Evolutionary conservation across 2,113 vertebrate species (phyloP), one percentile per base, ranked within the genome.

Genomic region (Strix uralensis): DNA sequence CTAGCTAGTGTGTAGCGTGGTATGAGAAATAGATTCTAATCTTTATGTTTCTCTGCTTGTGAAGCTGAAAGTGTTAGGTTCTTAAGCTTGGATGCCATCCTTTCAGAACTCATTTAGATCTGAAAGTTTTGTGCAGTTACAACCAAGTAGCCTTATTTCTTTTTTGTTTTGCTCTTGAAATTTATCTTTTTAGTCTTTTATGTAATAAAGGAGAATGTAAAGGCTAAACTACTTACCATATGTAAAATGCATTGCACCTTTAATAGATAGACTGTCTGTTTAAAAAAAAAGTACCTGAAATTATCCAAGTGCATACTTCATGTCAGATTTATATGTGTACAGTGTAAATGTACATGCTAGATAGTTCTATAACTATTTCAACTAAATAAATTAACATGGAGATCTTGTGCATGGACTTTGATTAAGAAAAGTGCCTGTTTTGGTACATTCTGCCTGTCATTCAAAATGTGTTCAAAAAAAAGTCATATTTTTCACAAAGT

Each of bases 161-260:
- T 77, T 73, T 69, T 94, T 12, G 38, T 61, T 97, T 86, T 91
- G 42, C 51, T 82, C 85, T 94, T 88, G 77, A 73, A 93, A 81
- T 80, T 82, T 88, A n/a, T 83, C 38, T 61, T 75, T 65, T 89
- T 90, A 72, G 67, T 72, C 30, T 38, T 61, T 22, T 49, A 42
- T 84, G 57, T 89, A 71, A 88, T 75, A 47, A 86, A 85, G 72
- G 67, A 86, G 49, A 88, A 87, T 89, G 65, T 97, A 90, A 91
- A 94, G 91, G 96, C 87, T 97, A 89, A 97, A 78, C 52, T 78
- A 88, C 78, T 97, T 97, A 96, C 88, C 66, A 29, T 95, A 94
- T 62, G 62, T 98, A 95, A 98, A 98, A 98, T 98, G 98, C 98
- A 98, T 98, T 98, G 98, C 98, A 98, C 98, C 98, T 98, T 98